Base-by-base conservation (phyloP, 2,797 vertebrate species). In the Acanthis flammea region DNA sequence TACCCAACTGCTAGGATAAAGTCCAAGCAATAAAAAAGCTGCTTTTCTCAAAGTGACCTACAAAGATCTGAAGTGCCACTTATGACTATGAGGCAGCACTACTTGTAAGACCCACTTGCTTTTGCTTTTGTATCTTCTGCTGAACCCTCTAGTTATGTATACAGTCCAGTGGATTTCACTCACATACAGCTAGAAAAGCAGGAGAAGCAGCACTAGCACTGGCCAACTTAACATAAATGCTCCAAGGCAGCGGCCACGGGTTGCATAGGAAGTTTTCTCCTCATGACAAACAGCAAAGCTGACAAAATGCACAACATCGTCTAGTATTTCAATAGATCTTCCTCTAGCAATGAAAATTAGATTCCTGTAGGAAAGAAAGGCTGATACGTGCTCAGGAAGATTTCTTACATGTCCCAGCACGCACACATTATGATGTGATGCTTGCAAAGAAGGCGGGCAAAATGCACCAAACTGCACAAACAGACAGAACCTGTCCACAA, bases 401-500 rank as follows among this genome's bases (percentile, higher is more conserved):
- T 18, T 73, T 88, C n/a, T 39, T 50, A 25, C 85, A 0, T 18
- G 91, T 54, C 61, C n/a, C 82, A 80, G 92, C 92, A 50, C 0
- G 87, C 19, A 70, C 30, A 23, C 2, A 0, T 37, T 31, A 81
- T 0, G 4, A 91, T 27, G 62, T 2, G 53, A 89, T 28, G 39
- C 78, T 58, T 9, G 30, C 18, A 51, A 90, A 86, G 77, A 41
- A 53, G 54, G 58, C 14, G 1, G 71, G 42, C 16, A 57, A 70
- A 62, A 75, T 4, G 22, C 60, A 78, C 62, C 33, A 73, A 91
- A 87, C 92, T 5, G 2, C 92, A 90, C 68, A 6, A 65, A 95
- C 92, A 86, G 84, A 92, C 88, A 75, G 63, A 95, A 95, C 84
- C 78, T 76, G 92, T 88, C 86, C 61, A 15, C 41, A 84, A 90